Percentiles rank a stretch among this genome's conserved stretches.
Conservation (phyloP, 2,888 invertebrate genomes). For the Serripes groenlandicus region DNA sequence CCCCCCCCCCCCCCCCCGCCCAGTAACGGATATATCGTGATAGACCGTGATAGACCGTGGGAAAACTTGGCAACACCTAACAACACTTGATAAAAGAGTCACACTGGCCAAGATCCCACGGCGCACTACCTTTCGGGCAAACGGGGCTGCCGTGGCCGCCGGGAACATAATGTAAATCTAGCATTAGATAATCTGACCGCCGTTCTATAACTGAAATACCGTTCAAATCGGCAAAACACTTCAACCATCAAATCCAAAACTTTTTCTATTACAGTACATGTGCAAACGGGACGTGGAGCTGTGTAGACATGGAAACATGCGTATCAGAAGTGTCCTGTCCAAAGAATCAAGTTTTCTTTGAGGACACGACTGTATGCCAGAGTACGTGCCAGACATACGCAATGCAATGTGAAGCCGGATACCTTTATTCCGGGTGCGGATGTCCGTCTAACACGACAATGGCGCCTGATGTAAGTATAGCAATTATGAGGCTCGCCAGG, state of each 20-base stretch:
- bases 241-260: not conserved
- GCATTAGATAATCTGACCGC: too few species aligned
- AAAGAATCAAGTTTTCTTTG: constrained; percentile 62
- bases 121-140: too few species aligned
- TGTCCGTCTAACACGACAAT: constrained; percentile 60
- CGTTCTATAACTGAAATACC: not conserved
- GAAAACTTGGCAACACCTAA: too few species aligned
- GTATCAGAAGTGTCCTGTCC: constrained; percentile 63
- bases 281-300: constrained; percentile 63
- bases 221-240: not conserved
- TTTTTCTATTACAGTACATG: constrained; percentile 58
- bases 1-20: too few species aligned
- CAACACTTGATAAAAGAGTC: too few species aligned
- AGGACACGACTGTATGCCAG: constrained; percentile 55
- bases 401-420: constrained; percentile 46
- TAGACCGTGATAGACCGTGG: too few species aligned
- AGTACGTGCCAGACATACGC: constrained; percentile 63
- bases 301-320: constrained; percentile 56
- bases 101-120: too few species aligned
- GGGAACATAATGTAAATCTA: too few species aligned
- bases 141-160: too few species aligned
- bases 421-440: constrained; percentile 67
- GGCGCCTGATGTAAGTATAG: constrained; percentile 68
- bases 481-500: too few species aligned
- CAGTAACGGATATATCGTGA: too few species aligned